Evolutionary conservation across 2,888 invertebrate species (phyloP).

Genomic region (Mesoligia furuncula): DNA sequence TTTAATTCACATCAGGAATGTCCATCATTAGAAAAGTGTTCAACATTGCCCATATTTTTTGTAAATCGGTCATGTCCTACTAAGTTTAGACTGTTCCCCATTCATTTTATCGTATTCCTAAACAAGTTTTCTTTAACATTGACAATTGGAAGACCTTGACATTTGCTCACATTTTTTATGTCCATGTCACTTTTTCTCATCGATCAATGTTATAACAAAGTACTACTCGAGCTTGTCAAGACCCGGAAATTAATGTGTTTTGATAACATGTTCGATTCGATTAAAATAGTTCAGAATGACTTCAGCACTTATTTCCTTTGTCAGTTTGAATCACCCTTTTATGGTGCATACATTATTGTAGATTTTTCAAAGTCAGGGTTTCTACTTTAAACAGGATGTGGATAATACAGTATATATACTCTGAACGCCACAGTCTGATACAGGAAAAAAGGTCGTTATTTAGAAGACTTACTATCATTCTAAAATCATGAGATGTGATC

Average conservation of each 20-base stretch:
- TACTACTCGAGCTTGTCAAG: conserved; percentile 21
- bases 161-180: conserved; percentile 63
- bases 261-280: conserved; percentile 11
- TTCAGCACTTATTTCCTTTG: conserved; percentile 10
- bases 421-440: neutral
- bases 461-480: neutral
- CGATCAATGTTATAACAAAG: conserved; percentile 35
- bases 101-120: conserved; percentile 48
- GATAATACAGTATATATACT: neutral
- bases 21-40: neutral
- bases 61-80: neutral
- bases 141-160: conserved; percentile 52
- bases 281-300: conserved; percentile 12
- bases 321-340: neutral
- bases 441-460: neutral
- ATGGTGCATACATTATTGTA: neutral
- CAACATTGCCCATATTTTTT: neutral
- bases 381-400: conserved; percentile 4
- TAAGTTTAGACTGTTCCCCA: conserved; percentile 1
- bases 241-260: conserved; percentile 42
- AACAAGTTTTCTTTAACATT: conserved; percentile 49
- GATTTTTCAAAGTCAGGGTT: conserved; percentile 6
- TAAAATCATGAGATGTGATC: neutral
- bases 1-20: neutral
- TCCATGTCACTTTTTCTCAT: conserved; percentile 47